Evolutionary conservation across 1,140 invertebrate species (phyloP), one percentile per base, ranked within the genome.

Genomic region (Atopsyche davidsoni): DNA sequence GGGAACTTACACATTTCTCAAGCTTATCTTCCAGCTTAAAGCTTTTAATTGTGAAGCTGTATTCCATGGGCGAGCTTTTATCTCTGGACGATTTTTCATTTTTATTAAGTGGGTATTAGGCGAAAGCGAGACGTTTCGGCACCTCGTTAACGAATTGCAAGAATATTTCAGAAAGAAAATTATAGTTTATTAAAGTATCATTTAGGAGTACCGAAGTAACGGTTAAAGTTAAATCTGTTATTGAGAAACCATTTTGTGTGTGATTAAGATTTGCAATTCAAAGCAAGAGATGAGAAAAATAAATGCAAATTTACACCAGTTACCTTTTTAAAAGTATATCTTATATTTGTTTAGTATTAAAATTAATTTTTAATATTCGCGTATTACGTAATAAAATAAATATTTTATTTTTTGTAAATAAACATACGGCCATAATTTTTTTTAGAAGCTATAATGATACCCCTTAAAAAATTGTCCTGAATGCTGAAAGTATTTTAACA

Each of bases 41-140:
- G 51, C 51, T 43, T 53, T 53, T 53, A 53, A 53, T 53, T 53
- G 51, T 53, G 32, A 53, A 32, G 47, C 44, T 53, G 25, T 53
- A 53, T 32, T n/a, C 17, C 35, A 23, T 38, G 17, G 32, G 34
- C 18, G 36, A 17, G 36, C 16, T 47, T 19, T 31, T 31, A 10
- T 17, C 16, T 23, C 25, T 3, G 7, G 43, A 18, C 14, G 6
- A 52, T 52, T 39, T 25, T 46, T 52, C 43, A 52, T 52, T 11
- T 22, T 34, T 28, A 21, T 28, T 17, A 22, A 10, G 17, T 25
- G 32, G 35, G 42, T 40, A 34, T 17, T 17, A 18, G 28, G 7
- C 11, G 28, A 14, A 17, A 4, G n/a, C 10, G 10, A 7, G 19
- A 21, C 10, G 11, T 25, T 24, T 51, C 48, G 19, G 24, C 28